Evolutionary conservation across 1,140 invertebrate genomes (phyloP), one percentile per base, ranked within the genome.

Genomic region (Pseudomyrmex dendroicus): DNA sequence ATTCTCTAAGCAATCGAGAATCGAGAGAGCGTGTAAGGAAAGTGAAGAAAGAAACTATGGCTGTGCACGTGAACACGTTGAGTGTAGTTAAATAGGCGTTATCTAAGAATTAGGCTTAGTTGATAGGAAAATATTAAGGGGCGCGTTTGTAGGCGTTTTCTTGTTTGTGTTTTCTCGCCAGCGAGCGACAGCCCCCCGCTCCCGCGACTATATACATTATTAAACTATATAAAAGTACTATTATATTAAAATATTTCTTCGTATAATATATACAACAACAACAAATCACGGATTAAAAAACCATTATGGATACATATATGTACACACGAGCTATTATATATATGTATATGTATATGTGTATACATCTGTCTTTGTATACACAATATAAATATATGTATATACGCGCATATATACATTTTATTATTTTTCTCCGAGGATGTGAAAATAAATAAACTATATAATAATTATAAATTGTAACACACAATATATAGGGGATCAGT

Each of bases 41-140:
- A 87, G 77, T 84, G 84, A 92, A 90, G 85, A 90, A 92, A 90
- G 90, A 91, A 94, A 93, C 92, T 92, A 94, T 93, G 93, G 93
- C 93, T 94, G 93, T 94, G 93, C 93, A 94, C 92, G 92, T 92
- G 91, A 94, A 94, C 90, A 94, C 93, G 93, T 93, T 91, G 92
- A 93, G 89, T 93, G 93, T 93, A 92, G 90, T 93, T 93, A 91
- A 90, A 90, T 91, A 93, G 88, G 89, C 84, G 89, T 94, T 93
- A 93, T 92, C 92, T 94, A 93, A 90, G 89, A 87, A 92, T 91
- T 93, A 93, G 92, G 86, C 83, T 94, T 94, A 93, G 90, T 85
- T 90, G 92, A 91, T 85, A 91, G 88, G 78, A 90, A 35, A 35
- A 35, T 35, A 35, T 91, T 91, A 93, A 93, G 90, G 88, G 84